Base-by-base conservation (phyloP, 2,797 vertebrate genomes). In the Echiichthys vipera region DNA sequence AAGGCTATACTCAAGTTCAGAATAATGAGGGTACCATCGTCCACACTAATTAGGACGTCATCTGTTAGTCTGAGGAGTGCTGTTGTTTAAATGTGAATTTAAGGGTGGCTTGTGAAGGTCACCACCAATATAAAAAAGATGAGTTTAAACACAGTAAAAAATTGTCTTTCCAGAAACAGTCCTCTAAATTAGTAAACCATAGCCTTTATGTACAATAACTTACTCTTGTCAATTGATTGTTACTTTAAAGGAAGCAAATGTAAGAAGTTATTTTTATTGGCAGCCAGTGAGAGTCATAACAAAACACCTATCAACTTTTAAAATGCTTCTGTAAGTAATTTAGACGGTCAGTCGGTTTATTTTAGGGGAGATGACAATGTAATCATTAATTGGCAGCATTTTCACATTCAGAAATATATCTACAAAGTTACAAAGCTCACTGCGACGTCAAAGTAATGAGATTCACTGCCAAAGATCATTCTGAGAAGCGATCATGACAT, bases 201-300 rank as follows among this genome's bases (percentile, higher is more conserved):
- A 45, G 50, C 30, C 51, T 66, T 42, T 25, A 30, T 22, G n/a
- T 17, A 24, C 9, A 24, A 6, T n/a, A 14, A 36, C 15, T 55
- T 34, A 5, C 20, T 32, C 14, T 24, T 37, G 49, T 55, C 17
- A 45, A 46, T 55, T 66, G 15, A 50, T 34, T 46, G 7, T 30
- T 25, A 34, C 39, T 43, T 45, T 34, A 43, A 65, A 46, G 50
- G 20, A 55, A 20, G 51, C 2, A 34, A n/a, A 67, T n/a, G 29
- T 58, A 37, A 50, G 18, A 65, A 65, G 62, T 58, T 65, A 57
- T 73, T 53, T 74, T 39, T 47, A 74, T 56, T 64, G 32, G 34
- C 57, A 46, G 57, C 13, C 8, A 9, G 27, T 13, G 15, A 5
- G n/a, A 39, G 18, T 39, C 39, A 64, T 47, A 32, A n/a, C n/a